Conservation (phyloP, 1,140 invertebrate species). For the Drosophila virilis region DNA sequence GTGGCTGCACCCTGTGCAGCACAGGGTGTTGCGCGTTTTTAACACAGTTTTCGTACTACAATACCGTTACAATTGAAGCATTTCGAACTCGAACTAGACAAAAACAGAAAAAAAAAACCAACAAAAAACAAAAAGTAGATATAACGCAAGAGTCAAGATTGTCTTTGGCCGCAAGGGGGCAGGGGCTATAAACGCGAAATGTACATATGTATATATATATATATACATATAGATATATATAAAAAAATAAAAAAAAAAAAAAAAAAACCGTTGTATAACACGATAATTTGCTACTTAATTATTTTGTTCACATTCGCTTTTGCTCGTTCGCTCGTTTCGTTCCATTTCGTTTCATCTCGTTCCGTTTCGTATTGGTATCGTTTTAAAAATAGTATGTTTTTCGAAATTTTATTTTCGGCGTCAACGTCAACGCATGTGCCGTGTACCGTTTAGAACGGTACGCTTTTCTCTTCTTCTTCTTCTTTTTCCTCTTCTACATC, state of each 20-base stretch:
- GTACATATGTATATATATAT: neutral
- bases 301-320: constrained; percentile 67
- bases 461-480: neutral
- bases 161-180: neutral
- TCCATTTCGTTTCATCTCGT: constrained; percentile 55
- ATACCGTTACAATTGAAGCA: neutral
- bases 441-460: constrained; percentile 31
- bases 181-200: constrained; percentile 9
- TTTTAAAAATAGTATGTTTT: constrained; percentile 82
- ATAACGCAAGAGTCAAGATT: neutral
- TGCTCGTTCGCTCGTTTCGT: constrained; percentile 43
- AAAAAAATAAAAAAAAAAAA: neutral
- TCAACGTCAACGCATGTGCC: constrained; percentile 73
- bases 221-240: neutral
- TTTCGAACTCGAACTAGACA: constrained; percentile 12
- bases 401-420: constrained; percentile 78
- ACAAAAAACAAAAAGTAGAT: neutral
- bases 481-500: neutral
- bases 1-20: constrained; percentile 7
- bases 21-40: no score
- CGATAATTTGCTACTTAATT: constrained; percentile 80
- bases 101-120: neutral
- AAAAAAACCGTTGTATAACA: constrained; percentile 75
- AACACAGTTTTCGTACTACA: neutral
- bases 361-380: constrained; percentile 70